Evolutionary conservation across 2,888 invertebrate genomes (phyloP).

Genomic region (Eupithecia pulchellata): DNA sequence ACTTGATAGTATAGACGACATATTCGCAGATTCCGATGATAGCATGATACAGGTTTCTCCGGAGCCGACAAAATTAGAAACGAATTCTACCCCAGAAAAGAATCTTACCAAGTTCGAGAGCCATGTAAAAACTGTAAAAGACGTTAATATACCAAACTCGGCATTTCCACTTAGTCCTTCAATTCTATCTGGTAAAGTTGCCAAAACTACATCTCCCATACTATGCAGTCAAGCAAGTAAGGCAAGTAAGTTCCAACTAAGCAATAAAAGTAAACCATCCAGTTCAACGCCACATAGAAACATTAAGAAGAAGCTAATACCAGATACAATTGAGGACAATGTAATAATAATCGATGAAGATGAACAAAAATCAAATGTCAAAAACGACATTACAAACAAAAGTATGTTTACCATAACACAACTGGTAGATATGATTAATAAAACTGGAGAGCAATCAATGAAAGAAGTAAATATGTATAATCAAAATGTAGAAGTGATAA

Average conservation of each 20-base stretch:
- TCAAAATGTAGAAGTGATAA: constrained; percentile 20
- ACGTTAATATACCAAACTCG: constrained; percentile 33
- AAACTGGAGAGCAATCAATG: constrained; percentile 51
- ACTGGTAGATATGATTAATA: constrained; percentile 77
- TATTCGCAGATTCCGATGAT: constrained; percentile 73
- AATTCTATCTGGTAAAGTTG: constrained; percentile 66
- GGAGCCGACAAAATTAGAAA: constrained; percentile 41
- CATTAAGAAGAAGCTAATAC: constrained; percentile 54
- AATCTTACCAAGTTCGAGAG: background rate
- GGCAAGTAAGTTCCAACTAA: constrained; percentile 59
- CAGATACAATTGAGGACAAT: constrained; percentile 43
- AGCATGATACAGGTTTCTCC: constrained; percentile 45
- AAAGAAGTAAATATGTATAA: constrained; percentile 10
- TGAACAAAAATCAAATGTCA: constrained; percentile 39
- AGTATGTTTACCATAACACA: constrained; percentile 80
- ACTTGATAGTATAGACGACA: constrained; percentile 78
- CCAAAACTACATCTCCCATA: constrained; percentile 66
- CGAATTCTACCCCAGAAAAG: background rate
- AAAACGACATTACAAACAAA: constrained; percentile 58
- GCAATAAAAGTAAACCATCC: constrained; percentile 53
- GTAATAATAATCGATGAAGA: constrained; percentile 38
- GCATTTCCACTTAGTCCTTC: constrained; percentile 67
- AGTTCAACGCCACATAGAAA: constrained; percentile 56
- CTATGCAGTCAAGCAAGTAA: constrained; percentile 66
- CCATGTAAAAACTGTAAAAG: constrained; percentile 19